phyloP scores from a whole-genome alignment of 2,888 invertebrate genomes.

The Meteorus colon region DNA sequence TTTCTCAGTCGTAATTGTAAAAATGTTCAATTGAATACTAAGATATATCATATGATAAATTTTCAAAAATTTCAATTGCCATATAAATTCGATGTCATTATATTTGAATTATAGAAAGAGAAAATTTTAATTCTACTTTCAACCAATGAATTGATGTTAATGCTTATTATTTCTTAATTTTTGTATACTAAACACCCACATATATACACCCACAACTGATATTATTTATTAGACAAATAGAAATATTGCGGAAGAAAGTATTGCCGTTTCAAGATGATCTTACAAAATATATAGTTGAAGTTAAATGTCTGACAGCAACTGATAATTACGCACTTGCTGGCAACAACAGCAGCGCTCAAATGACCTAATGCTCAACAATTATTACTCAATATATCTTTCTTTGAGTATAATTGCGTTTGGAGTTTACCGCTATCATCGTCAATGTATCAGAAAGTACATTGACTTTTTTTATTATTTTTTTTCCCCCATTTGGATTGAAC shows the following conservation, averaged over 20 bases:
- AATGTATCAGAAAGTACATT: slow-evolving; percentile 8
- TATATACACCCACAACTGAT: neutral
- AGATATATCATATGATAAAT: too few relatives aligned
- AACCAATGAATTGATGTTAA: too few relatives aligned
- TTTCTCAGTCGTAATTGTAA: neutral
- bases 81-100: too few relatives aligned
- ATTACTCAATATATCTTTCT: slow-evolving; percentile 31
- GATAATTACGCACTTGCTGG: slow-evolving; percentile 24
- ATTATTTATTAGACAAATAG: neutral
- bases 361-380: slow-evolving; percentile 33
- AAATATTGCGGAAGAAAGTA: slow-evolving; percentile 14
- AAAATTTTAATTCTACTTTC: too few relatives aligned
- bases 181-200: too few relatives aligned
- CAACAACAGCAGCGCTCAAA: slow-evolving; percentile 19
- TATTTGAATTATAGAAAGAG: too few relatives aligned
- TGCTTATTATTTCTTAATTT: too few relatives aligned
- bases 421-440: slow-evolving; percentile 12
- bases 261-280: neutral
- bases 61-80: too few relatives aligned
- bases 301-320: slow-evolving; percentile 20
- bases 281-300: neutral
- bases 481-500: too few relatives aligned
- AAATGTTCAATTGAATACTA: too few relatives aligned
- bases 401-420: neutral
- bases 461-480: too few relatives aligned